Evolutionary conservation across 2,113 vertebrate species (phyloP).

Genomic region (Lophura nycthemera): DNA sequence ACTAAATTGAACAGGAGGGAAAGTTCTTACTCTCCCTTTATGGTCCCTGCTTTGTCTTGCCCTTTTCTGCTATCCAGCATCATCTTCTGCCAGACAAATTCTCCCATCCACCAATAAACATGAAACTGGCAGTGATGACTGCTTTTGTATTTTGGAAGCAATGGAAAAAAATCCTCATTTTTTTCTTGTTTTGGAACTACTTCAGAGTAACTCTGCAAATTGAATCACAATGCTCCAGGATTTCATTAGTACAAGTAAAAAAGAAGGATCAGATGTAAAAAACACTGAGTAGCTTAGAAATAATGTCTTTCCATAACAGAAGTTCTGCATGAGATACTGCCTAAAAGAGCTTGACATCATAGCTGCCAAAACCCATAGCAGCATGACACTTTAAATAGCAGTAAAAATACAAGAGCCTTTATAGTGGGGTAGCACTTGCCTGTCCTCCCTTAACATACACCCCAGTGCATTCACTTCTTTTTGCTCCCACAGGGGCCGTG

Average conservation of each 20-base stretch:
- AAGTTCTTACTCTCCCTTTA: background rate
- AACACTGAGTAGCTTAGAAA: background rate
- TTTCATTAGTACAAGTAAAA: background rate
- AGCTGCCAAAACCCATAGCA: background rate
- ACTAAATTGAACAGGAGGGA: background rate
- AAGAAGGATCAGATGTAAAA: background rate
- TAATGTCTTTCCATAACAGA: background rate
- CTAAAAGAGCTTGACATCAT: background rate
- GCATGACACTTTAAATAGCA: fast-evolving
- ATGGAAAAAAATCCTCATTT: background rate
- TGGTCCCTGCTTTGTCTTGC: background rate
- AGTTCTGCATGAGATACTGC: background rate
- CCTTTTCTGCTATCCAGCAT: background rate
- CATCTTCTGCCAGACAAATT: background rate
- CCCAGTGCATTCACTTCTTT: fast-evolving
- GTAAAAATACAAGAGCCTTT: background rate
- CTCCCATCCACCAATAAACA: background rate
- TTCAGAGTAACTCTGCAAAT: background rate
- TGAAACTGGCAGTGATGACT: background rate
- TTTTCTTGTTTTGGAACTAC: background rate
- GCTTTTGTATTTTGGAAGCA: background rate
- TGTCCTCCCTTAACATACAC: fast-evolving
- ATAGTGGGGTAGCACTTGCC: background rate
- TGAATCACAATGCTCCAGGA: background rate
- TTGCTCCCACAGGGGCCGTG: slow-evolving; percentile 84